Evolutionary conservation across 92 coral and sea anemone species (phyloP).

Genomic region (Actinernus sp.): DNA sequence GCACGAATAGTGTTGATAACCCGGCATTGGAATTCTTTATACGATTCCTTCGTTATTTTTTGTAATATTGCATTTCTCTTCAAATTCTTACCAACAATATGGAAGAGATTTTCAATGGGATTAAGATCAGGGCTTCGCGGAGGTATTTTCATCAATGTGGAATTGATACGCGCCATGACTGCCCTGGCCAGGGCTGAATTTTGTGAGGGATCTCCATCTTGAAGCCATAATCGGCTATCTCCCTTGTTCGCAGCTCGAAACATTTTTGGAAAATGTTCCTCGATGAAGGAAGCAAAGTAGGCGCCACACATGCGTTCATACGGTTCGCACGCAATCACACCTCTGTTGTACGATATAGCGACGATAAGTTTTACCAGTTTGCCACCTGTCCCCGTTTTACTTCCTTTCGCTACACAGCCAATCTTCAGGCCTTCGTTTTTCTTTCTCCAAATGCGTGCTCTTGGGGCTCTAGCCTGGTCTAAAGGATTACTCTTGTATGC

Average conservation of each 20-base stretch:
- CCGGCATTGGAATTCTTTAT: constrained; percentile 24
- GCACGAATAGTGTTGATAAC: constrained; percentile 26
- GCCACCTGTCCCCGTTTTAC: constrained; percentile 26
- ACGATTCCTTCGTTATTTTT: constrained; percentile 5
- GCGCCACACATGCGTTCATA: constrained; percentile 10
- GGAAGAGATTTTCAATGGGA: constrained; percentile 50
- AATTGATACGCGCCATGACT: constrained; percentile 15
- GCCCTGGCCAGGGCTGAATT: constrained; percentile 19
- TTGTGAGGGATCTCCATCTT: constrained; percentile 51
- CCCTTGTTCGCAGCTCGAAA: constrained; percentile 24
- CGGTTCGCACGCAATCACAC: constrained; percentile 14
- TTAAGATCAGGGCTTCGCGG: constrained; percentile 51
- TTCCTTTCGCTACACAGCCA: constrained; percentile 28
- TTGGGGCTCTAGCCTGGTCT: constrained; percentile 40
- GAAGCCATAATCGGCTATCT: constrained; percentile 10
- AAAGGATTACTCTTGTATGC: constrained; percentile 13
- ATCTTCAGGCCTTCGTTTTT: constrained; percentile 13
- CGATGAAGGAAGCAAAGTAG: constrained; percentile 30
- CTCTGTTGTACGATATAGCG: constrained; percentile 9
- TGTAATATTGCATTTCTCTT: constrained; percentile 13
- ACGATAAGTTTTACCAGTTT: constrained; percentile 19
- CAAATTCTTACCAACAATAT: constrained; percentile 15
- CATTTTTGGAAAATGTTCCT: constrained; percentile 8
- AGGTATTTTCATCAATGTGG: constrained; percentile 28
- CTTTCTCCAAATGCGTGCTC: constrained; percentile 16